Conservation (phyloP, 2,888 invertebrate genomes). For the Notocelia uddmanniana region DNA sequence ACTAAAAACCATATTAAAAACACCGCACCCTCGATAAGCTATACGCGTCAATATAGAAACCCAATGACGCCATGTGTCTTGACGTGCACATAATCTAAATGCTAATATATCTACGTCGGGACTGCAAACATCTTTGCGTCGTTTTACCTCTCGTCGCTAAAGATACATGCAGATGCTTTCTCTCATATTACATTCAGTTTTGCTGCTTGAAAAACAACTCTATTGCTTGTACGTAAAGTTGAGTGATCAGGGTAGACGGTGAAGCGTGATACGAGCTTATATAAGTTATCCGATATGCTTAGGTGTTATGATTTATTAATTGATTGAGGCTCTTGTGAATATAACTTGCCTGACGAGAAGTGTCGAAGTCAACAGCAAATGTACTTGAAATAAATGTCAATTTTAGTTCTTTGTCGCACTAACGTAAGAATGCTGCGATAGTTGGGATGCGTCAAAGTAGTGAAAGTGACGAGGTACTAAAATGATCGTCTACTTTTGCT, state of each 20-base stretch:
- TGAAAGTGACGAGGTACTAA: no score
- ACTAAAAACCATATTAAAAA: slow-evolving; percentile 28
- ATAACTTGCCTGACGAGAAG: not conserved
- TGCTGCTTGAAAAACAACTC: slow-evolving; percentile 3
- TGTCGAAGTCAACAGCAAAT: no score
- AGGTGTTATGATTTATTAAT: slow-evolving; percentile 16
- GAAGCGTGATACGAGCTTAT: not conserved
- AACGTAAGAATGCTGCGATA: no score
- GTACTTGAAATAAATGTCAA: no score
- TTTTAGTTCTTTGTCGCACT: no score
- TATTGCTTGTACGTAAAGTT: slow-evolving; percentile 1
- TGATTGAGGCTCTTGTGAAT: not conserved
- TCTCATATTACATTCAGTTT: slow-evolving; percentile 2
- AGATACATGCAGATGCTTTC: slow-evolving; percentile 16
- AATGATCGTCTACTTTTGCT: no score
- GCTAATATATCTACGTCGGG: slow-evolving; percentile 74
- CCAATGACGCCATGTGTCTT: slow-evolving; percentile 61
- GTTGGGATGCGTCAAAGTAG: no score
- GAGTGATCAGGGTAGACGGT: not conserved
- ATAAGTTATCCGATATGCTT: not conserved
- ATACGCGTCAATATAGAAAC: slow-evolving; percentile 27
- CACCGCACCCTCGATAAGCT: slow-evolving; percentile 4
- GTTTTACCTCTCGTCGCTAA: slow-evolving; percentile 36
- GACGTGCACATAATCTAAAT: slow-evolving; percentile 76
- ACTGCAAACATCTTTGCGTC: slow-evolving; percentile 55